phyloP scores from a whole-genome alignment of 2,888 invertebrate genomes.

The Argyresthia albistria region DNA sequence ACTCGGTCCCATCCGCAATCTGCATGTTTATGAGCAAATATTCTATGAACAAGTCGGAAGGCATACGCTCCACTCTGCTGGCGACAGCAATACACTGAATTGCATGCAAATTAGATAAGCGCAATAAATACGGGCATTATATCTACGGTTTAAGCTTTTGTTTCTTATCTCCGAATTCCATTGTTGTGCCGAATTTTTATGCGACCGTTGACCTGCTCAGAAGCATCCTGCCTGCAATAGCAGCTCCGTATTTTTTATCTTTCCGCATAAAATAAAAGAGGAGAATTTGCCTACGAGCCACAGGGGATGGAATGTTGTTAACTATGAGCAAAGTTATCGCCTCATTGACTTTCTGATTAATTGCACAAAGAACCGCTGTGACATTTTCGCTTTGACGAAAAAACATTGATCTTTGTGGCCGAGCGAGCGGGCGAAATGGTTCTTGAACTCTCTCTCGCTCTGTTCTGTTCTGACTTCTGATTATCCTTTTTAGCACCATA shows the following conservation, averaged over 20 bases:
- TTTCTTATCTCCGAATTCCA: slow-evolving; percentile 30
- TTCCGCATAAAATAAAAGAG: not conserved
- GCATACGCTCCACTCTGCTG: slow-evolving; percentile 20
- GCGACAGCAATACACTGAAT: slow-evolving; percentile 58
- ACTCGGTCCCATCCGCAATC: slow-evolving; percentile 67
- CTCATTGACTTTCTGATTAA: slow-evolving; percentile 71
- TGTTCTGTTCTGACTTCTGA: too few species aligned
- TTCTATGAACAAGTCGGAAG: slow-evolving; percentile 64
- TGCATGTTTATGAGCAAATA: slow-evolving; percentile 71
- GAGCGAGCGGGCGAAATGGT: not conserved
- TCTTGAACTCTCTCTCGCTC: too few species aligned
- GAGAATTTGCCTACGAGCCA: slow-evolving; percentile 20
- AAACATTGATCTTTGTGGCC: not conserved
- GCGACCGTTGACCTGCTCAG: slow-evolving; percentile 30
- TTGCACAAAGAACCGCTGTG: slow-evolving; percentile 51
- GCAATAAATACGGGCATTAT: slow-evolving; percentile 54
- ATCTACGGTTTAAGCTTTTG: slow-evolving; percentile 25
- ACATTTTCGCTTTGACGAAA: slow-evolving; percentile 30
- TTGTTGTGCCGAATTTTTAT: slow-evolving; percentile 33
- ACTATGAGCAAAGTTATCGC: slow-evolving; percentile 43
- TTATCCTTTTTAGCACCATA: too few species aligned
- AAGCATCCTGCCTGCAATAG: too few species aligned
- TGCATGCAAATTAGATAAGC: slow-evolving; percentile 69
- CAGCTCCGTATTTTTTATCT: too few species aligned
- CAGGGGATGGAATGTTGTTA: slow-evolving; percentile 17